Evolutionary conservation across 1,140 invertebrate genomes (phyloP).

Genomic region (Plutomurus gul): DNA sequence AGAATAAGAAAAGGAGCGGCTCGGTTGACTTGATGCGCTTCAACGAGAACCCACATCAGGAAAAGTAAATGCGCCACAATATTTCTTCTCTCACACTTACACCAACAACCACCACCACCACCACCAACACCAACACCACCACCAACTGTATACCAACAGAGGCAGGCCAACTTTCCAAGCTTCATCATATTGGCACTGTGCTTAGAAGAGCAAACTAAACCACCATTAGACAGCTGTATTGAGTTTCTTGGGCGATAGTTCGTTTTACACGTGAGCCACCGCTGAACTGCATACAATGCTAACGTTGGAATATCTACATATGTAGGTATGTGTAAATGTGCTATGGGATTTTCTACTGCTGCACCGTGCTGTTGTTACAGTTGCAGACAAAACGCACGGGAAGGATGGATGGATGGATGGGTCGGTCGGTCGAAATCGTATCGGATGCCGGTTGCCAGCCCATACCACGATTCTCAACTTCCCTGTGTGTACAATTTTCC

Average conservation of each 20-base stretch:
- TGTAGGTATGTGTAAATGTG: no score
- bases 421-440: conserved; percentile 27
- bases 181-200: no score
- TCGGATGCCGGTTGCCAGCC: conserved; percentile 23
- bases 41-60: not conserved
- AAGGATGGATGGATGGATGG: conserved; percentile 30
- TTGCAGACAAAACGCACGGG: conserved; percentile 14
- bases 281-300: not conserved
- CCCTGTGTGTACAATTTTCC: not conserved
- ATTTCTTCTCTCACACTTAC: conserved; percentile 19
- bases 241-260: not conserved
- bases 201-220: no score
- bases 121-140: not conserved
- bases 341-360: no score
- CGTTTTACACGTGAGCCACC: not conserved
- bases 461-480: conserved; percentile 11
- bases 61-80: not conserved
- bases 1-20: not conserved
- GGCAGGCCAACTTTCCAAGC: not conserved
- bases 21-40: conserved; percentile 5
- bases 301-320: not conserved
- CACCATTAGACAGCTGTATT: conserved; percentile 1
- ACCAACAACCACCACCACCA: not conserved
- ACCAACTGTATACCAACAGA: not conserved
- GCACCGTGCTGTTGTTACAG: not conserved